These are phyloP conservation scores for Morpho deidamia DNA, from an alignment of 2,888 invertebrate species.

Conservation along the genomic window DNA sequence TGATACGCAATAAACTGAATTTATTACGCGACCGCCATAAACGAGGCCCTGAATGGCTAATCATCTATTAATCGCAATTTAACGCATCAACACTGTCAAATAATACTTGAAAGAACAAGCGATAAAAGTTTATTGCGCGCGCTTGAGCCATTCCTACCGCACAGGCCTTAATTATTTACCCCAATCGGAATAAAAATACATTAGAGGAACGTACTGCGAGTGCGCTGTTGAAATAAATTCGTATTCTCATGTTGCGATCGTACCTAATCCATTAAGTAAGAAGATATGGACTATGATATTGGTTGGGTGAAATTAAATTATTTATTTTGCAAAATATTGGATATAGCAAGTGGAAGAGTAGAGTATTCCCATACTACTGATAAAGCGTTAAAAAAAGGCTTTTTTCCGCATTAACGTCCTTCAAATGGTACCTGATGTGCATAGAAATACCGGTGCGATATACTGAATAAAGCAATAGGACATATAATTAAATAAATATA, in stretches of 20 bases:
- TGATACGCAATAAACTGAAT: constrained; percentile 69
- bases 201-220: constrained; percentile 20
- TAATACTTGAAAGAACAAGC: constrained; percentile 65
- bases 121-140: constrained; percentile 56
- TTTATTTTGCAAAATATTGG: too few relatives aligned
- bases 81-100: constrained; percentile 69
- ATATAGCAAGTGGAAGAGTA: too few relatives aligned
- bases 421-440: too few relatives aligned
- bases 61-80: constrained; percentile 72
- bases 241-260: not conserved
- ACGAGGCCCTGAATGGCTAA: constrained; percentile 60
- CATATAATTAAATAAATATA: too few relatives aligned
- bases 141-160: constrained; percentile 13
- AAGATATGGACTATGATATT: too few relatives aligned
- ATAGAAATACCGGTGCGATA: too few relatives aligned
- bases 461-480: too few relatives aligned
- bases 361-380: too few relatives aligned
- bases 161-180: constrained; percentile 19
- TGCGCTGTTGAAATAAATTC: not conserved
- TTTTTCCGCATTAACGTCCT: too few relatives aligned
- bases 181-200: constrained; percentile 26
- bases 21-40: constrained; percentile 66
- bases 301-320: too few relatives aligned
- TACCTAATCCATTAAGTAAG: too few relatives aligned
- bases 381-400: too few relatives aligned